Percentiles rank a stretch among this genome's conserved stretches.
Evolutionary conservation across 1,140 invertebrate species (phyloP).

Genomic region (Heliconius eleuchia): DNA sequence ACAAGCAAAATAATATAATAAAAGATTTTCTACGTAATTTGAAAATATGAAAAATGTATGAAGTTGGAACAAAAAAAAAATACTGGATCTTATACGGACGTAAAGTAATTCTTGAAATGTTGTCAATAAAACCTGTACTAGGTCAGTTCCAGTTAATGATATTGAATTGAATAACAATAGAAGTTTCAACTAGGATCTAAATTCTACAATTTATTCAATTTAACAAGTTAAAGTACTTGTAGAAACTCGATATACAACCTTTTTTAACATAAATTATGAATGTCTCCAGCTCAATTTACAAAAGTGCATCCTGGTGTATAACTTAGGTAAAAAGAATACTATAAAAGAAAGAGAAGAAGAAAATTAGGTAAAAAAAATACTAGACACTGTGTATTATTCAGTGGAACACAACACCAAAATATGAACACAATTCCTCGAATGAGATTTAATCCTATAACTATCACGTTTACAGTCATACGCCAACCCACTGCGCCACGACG

Average conservation of each 20-base stretch:
- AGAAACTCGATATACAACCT: background rate
- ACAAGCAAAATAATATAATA: no score
- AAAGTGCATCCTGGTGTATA: background rate
- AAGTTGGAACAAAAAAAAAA: background rate
- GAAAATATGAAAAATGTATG: no score
- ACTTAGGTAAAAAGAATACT: no score
- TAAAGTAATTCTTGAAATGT: background rate
- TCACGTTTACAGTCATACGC: no score
- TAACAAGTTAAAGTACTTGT: background rate
- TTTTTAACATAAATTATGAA: background rate
- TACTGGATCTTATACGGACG: background rate
- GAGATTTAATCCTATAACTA: no score
- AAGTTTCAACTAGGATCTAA: conserved; percentile 2
- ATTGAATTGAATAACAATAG: conserved; percentile 3
- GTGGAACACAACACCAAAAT: no score
- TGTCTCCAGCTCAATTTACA: background rate
- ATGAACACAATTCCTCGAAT: no score
- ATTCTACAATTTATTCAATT: conserved; percentile 7
- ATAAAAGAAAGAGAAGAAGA: no score
- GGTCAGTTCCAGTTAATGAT: background rate
- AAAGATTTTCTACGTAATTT: no score
- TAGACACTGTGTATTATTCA: no score
- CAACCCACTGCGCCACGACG: no score
- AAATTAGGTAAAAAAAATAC: no score
- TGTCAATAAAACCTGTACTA: background rate